phyloP scores from a whole-genome alignment of 1,140 invertebrate genomes.

The Polyergus mexicanus region DNA sequence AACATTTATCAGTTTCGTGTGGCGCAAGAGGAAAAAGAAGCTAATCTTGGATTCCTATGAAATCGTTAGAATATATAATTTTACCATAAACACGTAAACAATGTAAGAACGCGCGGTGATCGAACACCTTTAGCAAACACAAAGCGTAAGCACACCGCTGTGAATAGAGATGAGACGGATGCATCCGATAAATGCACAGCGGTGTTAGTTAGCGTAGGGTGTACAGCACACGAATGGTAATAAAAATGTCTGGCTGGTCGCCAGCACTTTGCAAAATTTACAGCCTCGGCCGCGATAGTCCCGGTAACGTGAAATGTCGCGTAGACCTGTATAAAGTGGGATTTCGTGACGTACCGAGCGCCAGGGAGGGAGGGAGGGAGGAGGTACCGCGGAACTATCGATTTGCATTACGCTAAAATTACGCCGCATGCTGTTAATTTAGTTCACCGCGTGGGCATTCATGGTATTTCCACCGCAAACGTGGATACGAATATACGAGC shows the following conservation, averaged over 20 bases:
- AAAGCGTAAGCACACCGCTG: background rate
- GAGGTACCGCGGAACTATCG: conserved; percentile 43
- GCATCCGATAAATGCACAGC: background rate
- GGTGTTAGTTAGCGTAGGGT: conserved; percentile 14
- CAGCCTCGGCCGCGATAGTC: conserved; percentile 46
- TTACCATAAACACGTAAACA: background rate
- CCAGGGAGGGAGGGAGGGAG: conserved; percentile 3
- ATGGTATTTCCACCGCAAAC: conserved; percentile 44
- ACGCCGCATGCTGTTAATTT: conserved; percentile 62
- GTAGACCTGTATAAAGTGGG: conserved; percentile 36
- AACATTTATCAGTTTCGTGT: background rate
- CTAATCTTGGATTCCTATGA: background rate
- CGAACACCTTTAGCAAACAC: background rate
- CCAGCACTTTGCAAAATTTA: conserved; percentile 79
- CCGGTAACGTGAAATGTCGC: conserved; percentile 41
- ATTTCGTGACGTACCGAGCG: conserved; percentile 27
- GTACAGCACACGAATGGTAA: conserved; percentile 51
- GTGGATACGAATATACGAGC: conserved; percentile 8
- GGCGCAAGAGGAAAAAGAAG: background rate
- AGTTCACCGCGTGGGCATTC: conserved; percentile 34
- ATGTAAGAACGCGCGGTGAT: background rate
- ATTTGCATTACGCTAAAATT: conserved; percentile 62
- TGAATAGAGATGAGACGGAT: conserved; percentile 7
- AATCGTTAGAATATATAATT: background rate
- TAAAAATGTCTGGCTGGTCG: conserved; percentile 78